A percentile compares a stretch with the other conserved stretches of the same genome.
Evolutionary conservation across 2,888 invertebrate genomes (phyloP).

Genomic region (Drosophila colorata): DNA sequence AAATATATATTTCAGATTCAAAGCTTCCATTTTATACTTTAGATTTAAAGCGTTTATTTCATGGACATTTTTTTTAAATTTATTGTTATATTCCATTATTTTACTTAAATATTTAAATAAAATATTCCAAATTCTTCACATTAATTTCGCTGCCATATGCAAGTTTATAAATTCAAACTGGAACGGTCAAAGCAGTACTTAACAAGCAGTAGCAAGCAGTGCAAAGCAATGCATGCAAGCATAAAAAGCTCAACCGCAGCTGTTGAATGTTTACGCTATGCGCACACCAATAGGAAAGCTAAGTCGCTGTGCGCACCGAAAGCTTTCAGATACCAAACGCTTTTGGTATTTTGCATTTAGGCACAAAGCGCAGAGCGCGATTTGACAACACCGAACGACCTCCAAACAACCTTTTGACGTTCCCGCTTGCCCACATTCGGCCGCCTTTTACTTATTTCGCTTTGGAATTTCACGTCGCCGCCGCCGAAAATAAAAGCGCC

Average conservation of each 20-base stretch:
- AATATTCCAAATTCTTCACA: neutral
- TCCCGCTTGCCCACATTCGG: constrained; percentile 59
- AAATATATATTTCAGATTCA: too few relatives aligned
- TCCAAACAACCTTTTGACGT: constrained; percentile 85
- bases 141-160: too few relatives aligned
- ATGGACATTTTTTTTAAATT: neutral
- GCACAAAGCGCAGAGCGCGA: constrained; percentile 33
- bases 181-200: neutral
- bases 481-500: constrained; percentile 77
- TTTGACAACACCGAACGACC: constrained; percentile 70
- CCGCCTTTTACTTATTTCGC: constrained; percentile 64
- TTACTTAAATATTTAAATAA: neutral
- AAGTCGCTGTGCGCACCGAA: neutral
- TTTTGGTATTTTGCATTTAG: constrained; percentile 57
- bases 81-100: neutral
- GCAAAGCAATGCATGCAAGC: constrained; percentile 13
- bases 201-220: constrained; percentile 1
- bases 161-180: neutral
- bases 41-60: too few relatives aligned
- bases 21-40: too few relatives aligned
- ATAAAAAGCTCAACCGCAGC: neutral
- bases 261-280: neutral
- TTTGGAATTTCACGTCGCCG: constrained; percentile 73
- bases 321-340: constrained; percentile 49
- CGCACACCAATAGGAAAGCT: neutral